Evolutionary conservation across 2,888 invertebrate species (phyloP).

Genomic region (Drosophila stalkeri): DNA sequence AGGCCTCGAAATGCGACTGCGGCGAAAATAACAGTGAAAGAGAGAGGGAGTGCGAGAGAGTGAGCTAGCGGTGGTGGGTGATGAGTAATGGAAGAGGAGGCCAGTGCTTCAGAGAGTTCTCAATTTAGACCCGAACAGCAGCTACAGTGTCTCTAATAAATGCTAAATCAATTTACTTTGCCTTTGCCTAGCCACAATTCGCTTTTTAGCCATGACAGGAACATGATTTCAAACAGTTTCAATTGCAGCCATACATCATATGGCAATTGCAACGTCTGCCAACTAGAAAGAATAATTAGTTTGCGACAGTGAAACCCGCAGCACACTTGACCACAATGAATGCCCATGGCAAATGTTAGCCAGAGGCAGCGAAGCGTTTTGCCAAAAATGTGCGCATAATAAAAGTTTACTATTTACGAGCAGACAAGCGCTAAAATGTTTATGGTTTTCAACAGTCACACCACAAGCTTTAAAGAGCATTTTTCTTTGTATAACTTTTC

Average conservation of each 20-base stretch:
- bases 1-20: conserved; percentile 20
- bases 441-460: background rate
- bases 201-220: conserved; percentile 32
- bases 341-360: conserved; percentile 38
- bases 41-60: background rate
- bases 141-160: conserved; percentile 44
- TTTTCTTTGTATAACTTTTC: background rate
- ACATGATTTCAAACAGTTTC: conserved; percentile 4
- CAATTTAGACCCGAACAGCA: background rate
- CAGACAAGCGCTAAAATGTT: background rate
- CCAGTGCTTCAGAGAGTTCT: background rate
- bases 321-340: conserved; percentile 10
- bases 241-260: conserved; percentile 11
- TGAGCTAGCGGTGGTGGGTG: background rate
- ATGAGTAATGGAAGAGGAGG: too few relatives aligned
- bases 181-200: conserved; percentile 31
- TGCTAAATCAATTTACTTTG: conserved; percentile 66
- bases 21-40: background rate
- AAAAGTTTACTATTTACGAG: conserved; percentile 10
- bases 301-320: conserved; percentile 14
- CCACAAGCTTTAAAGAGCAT: background rate
- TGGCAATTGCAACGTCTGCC: conserved; percentile 27
- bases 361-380: conserved; percentile 8
- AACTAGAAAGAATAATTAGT: conserved; percentile 34
- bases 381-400: conserved; percentile 3